Base-by-base conservation (phyloP, 2,113 vertebrate genomes). In the Australoheros scitulus region DNA sequence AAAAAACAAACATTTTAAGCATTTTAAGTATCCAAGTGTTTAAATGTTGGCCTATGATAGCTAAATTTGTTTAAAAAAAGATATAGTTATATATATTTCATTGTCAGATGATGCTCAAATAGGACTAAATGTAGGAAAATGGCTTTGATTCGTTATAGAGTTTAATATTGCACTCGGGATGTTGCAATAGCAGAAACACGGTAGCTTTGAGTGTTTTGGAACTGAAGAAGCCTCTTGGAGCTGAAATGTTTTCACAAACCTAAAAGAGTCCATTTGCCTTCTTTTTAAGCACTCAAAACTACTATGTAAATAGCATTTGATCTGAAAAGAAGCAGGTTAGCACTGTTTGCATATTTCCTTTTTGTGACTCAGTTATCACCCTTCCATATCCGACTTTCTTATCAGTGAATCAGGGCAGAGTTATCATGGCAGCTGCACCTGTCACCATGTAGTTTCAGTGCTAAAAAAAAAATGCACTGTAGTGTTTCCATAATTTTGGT, bases 171-270 rank as follows among this genome's bases (percentile, higher is more conserved):
- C 20, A 63, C 0, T n/a, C n/a, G 20, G 0, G 11, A n/a, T 63
- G 3, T 36, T 1, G 1, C 3, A 36, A 13, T n/a, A 38, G 0
- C 32, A 63, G 61, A 63, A 11, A n/a, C 60, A 61, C 34, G 29
- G 60, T 20, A 29, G 29, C 34, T 18, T 61, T 20, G 29, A 61
- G 29, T 34, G 60, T 61, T 61, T 61, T 61, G 29, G 8, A 18
- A 61, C 59, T 32, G 9, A 61, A 18, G 26, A 61, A 61, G 2
- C 26, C 29, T 32, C 32, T 29, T 32, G 26, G 26, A 61, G 8
- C 17, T 61, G 4, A 61, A 61, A 32, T 15, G 17, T 61, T 17
- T 15, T 43, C 41, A 43, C 11, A 5, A 61, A 61, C 17, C 9
- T 61, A 18, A 10, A 32, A 26, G 32, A 61, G 15, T 2, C 59